Evolutionary conservation across 2,113 vertebrate species (phyloP).

Genomic region (Suncus etruscus): DNA sequence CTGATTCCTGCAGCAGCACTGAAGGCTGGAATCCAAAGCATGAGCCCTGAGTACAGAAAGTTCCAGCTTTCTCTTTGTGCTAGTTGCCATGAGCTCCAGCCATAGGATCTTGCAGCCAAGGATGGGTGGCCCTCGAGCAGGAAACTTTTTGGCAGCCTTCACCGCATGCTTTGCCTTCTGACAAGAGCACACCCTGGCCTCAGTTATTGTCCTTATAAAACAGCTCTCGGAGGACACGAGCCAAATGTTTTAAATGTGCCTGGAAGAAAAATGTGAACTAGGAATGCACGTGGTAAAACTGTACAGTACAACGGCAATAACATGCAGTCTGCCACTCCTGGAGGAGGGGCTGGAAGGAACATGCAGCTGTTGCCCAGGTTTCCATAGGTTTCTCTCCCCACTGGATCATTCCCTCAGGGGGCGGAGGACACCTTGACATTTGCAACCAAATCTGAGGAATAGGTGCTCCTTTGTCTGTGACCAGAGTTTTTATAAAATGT

Average conservation of each 20-base stretch:
- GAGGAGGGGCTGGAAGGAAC: background rate
- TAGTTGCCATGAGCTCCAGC: constrained; percentile 71
- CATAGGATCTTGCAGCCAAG: constrained; percentile 73
- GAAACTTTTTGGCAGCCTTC: constrained; percentile 80
- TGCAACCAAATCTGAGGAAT: constrained; percentile 14
- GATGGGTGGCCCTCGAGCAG: constrained; percentile 80
- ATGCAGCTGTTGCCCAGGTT: background rate
- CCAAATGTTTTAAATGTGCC: constrained; percentile 80
- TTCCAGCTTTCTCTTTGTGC: constrained; percentile 69
- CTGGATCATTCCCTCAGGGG: accelerated
- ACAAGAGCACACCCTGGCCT: constrained; percentile 83
- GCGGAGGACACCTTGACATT: background rate
- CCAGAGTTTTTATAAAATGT: background rate
- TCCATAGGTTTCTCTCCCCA: background rate
- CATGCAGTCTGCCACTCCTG: background rate
- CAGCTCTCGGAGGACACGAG: constrained; percentile 69
- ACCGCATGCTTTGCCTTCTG: constrained; percentile 77
- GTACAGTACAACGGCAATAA: constrained; percentile 46
- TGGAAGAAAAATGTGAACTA: constrained; percentile 81
- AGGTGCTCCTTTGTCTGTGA: background rate
- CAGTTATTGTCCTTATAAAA: constrained; percentile 83
- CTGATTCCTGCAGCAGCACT: constrained; percentile 54
- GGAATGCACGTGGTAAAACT: constrained; percentile 65
- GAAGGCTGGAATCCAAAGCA: constrained; percentile 79
- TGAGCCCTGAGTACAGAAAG: constrained; percentile 81